Percentiles rank a stretch among this genome's conserved stretches.
These are phyloP conservation scores for Panurus biarmicus DNA, from an alignment of 2,113 vertebrate genomes.

Conservation along the genomic window DNA sequence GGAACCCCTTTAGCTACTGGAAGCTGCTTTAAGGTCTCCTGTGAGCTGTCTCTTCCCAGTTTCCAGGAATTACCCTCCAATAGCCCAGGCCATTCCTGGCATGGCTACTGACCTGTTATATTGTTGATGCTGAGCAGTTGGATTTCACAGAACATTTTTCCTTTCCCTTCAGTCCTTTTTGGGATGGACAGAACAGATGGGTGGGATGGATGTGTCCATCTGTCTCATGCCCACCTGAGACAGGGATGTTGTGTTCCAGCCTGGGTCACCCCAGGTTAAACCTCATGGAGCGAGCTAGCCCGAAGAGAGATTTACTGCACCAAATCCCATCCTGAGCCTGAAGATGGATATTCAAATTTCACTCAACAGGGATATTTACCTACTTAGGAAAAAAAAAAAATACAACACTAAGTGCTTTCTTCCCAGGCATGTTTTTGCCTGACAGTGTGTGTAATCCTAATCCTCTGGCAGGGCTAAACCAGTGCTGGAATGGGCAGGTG, in stretches of 20 bases:
- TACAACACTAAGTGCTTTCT: conserved; percentile 41
- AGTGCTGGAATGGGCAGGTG: neutral
- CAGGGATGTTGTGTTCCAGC: neutral
- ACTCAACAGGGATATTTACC: conserved; percentile 35
- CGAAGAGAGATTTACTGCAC: neutral
- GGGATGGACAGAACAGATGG: neutral
- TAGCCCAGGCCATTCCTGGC: fast-evolving
- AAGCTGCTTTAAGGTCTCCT: neutral
- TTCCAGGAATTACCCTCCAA: neutral
- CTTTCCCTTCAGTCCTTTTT: neutral
- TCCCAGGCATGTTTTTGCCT: neutral
- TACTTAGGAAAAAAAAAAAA: conserved; percentile 33
- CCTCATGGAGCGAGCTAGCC: neutral
- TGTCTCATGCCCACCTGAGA: neutral
- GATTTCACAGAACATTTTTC: neutral
- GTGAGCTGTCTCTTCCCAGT: neutral
- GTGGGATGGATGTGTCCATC: neutral
- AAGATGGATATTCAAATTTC: conserved; percentile 53
- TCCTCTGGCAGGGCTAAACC: neutral
- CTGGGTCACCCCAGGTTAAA: conserved; percentile 23
- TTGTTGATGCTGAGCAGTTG: neutral
- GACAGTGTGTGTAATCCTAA: conserved; percentile 37
- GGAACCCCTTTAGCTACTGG: neutral
- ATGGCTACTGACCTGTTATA: fast-evolving
- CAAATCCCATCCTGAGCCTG: conserved; percentile 48